Evolutionary conservation across 1,140 invertebrate species (phyloP), one percentile per base, ranked within the genome.

Genomic region (Doryteuthis pealeii): DNA sequence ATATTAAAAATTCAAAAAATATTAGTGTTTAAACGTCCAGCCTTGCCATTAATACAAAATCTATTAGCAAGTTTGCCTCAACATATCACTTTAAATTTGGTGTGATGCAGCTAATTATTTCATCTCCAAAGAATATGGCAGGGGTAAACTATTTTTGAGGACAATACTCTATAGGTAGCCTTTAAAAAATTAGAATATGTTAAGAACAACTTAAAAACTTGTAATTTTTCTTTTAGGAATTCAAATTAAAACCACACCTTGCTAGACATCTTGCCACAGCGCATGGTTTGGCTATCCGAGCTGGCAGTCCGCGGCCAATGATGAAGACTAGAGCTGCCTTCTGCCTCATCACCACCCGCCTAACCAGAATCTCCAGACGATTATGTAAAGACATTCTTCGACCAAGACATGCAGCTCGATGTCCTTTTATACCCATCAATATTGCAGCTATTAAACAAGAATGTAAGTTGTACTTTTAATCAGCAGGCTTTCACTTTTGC

Each of bases 261-360:
- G 94, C 93, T 72, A 91, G 96, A 76, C 96, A 99, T 89, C 94
- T 96, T 87, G 95, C 95, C 15, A 95, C 93, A 79, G 94, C 94
- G 45, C 96, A 98, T 89, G 95, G 95, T 2, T 87, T 92, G 31
- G 90, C 92, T 70, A 88, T 93, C 32, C 78, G 89, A 76, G 86
- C 90, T 68, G 94, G 93, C 32, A 87, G 94, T 33, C 94, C 95
- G 2, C 90, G 95, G 49, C 96, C 96, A 31, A 94, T 98, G 0
- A 96, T 98, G 95, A 98, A 98, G 89, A 98, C 96, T 58, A 91
- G 96, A 81, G 96, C 96, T 77, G 96, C 96, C 33, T 98, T 98
- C 89, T 98, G 96, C 89, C 90, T 98, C 79, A 92, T 94, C 83
- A 96, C 89, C 4, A 96, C 95, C 78, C 92, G 94, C 45, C 89